phyloP scores from a whole-genome alignment of 2,113 vertebrate species.

The Seriola dumerili region DNA sequence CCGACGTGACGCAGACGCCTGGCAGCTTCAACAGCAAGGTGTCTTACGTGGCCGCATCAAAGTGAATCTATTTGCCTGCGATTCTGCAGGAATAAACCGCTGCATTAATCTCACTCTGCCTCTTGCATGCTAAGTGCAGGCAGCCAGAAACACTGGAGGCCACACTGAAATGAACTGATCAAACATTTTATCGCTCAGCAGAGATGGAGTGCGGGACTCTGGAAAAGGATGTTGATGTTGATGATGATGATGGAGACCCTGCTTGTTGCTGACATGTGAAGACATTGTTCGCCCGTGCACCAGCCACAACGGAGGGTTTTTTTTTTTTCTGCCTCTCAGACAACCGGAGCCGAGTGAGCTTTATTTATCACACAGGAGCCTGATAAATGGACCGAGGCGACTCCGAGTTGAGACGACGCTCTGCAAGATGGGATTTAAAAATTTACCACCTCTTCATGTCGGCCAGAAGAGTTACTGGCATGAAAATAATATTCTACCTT shows the following conservation, averaged over 20 bases:
- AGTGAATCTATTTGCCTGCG: conserved; percentile 41
- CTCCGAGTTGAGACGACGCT: conserved; percentile 17
- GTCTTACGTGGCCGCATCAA: conserved; percentile 36
- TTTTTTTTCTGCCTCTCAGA: conserved; percentile 30
- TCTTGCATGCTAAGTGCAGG: conserved; percentile 52
- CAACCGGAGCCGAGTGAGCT: conserved; percentile 22
- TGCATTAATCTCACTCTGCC: conserved; percentile 62
- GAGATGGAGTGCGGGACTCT: conserved; percentile 1
- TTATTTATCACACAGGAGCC: conserved; percentile 21
- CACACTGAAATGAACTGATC: conserved; percentile 24
- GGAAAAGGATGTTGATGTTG: conserved; percentile 13
- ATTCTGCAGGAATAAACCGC: conserved; percentile 20
- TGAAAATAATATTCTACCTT: background rate
- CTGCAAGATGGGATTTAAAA: conserved; percentile 18
- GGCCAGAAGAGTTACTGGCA: background rate
- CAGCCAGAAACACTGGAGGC: conserved; percentile 36
- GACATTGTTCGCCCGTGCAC: background rate
- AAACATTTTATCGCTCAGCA: conserved; percentile 37
- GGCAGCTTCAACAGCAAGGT: conserved; percentile 2
- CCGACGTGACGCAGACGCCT: background rate
- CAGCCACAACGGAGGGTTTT: background rate
- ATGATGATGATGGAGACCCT: conserved; percentile 32
- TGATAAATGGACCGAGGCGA: conserved; percentile 30
- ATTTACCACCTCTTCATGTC: background rate
- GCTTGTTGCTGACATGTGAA: background rate